Conservation (phyloP, 2,888 invertebrate species). For the Lysandra coridon region DNA sequence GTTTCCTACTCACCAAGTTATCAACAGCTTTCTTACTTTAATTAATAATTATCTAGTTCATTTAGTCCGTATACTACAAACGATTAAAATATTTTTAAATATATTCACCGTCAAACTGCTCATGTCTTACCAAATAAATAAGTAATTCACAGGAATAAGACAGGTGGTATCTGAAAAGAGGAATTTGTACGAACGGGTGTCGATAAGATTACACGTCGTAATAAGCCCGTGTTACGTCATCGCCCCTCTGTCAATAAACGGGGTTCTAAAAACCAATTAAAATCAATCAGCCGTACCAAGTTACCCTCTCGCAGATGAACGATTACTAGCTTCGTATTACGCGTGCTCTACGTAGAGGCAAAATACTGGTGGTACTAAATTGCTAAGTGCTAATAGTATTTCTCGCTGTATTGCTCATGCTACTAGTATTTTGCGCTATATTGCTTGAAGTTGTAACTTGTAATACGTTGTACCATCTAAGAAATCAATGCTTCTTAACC, state of each 20-base stretch:
- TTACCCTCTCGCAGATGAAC: constrained; percentile 42
- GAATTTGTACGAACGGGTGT: background rate
- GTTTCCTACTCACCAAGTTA: background rate
- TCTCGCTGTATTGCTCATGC: too few species aligned
- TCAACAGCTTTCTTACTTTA: background rate
- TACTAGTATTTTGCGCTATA: too few species aligned
- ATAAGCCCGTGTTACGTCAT: constrained; percentile 13
- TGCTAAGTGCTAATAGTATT: too few species aligned
- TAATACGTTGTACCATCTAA: too few species aligned
- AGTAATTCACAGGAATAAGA: background rate
- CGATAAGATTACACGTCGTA: background rate
- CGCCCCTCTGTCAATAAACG: constrained; percentile 45
- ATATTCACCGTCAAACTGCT: background rate
- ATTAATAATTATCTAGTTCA: background rate
- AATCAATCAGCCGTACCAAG: constrained; percentile 55
- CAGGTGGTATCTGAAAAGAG: background rate
- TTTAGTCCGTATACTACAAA: background rate
- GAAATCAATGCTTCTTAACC: too few species aligned
- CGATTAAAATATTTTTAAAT: background rate
- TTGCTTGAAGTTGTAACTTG: too few species aligned
- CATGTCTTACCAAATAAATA: too few species aligned
- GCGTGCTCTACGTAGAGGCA: background rate
- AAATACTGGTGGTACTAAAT: too few species aligned
- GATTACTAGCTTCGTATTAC: background rate
- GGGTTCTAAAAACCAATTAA: constrained; percentile 62